Conservation (phyloP, 2,888 invertebrate species). For the Trilocha varians region DNA sequence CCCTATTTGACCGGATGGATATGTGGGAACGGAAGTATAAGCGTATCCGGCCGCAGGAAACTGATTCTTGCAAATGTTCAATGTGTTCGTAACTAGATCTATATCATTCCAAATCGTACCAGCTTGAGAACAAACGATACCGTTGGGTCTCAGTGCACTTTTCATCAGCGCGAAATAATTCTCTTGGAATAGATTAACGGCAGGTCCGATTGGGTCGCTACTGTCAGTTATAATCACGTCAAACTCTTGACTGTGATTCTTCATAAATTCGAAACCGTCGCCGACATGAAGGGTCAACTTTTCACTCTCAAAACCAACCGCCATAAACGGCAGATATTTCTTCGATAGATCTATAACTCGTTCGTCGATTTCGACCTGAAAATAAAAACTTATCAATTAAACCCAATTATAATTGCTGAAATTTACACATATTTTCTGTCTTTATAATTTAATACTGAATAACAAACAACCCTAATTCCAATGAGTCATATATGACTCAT, state of each 20-base stretch:
- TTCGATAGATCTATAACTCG: conserved; percentile 93
- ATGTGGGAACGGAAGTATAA: conserved; percentile 90
- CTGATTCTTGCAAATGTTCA: conserved; percentile 81
- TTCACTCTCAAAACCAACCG: conserved; percentile 85
- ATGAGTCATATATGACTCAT: too few species aligned
- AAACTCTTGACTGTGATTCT: conserved; percentile 86
- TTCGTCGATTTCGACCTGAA: conserved; percentile 95
- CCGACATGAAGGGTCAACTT: conserved; percentile 89
- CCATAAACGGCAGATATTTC: conserved; percentile 92
- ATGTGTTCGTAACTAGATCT: conserved; percentile 82
- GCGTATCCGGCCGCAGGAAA: conserved; percentile 89
- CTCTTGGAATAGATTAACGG: conserved; percentile 80
- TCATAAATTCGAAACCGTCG: conserved; percentile 97
- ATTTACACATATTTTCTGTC: too few species aligned
- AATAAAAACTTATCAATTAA: conserved; percentile 9
- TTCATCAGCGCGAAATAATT: conserved; percentile 89
- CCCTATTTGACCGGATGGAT: conserved; percentile 98
- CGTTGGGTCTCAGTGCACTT: conserved; percentile 85
- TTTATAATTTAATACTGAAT: too few species aligned
- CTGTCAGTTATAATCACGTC: conserved; percentile 99
- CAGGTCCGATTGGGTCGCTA: conserved; percentile 94
- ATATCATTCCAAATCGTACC: conserved; percentile 87
- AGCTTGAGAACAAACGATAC: conserved; percentile 95
- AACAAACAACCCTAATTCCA: too few species aligned
- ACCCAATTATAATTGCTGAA: too few species aligned